These are phyloP conservation scores for Tangara arthus DNA, from an alignment of 2,797 vertebrate species.

Conservation along the genomic window DNA sequence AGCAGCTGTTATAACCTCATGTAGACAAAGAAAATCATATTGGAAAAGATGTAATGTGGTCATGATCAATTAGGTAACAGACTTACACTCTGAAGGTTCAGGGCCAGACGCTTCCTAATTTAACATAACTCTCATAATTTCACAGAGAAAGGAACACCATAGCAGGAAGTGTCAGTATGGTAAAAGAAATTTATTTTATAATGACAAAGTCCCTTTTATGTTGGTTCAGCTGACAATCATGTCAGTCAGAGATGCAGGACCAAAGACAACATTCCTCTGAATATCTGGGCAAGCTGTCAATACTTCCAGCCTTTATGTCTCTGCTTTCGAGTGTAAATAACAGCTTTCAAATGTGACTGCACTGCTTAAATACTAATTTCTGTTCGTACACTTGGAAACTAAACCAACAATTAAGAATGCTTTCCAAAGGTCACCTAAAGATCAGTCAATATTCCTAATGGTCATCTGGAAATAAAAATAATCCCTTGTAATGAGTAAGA, in stretches of 20 bases:
- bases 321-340: neutral
- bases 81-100: neutral
- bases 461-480: neutral
- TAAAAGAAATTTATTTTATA: neutral
- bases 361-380: neutral
- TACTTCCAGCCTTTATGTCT: neutral
- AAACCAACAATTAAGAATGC: neutral
- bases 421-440: neutral
- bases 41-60: constrained; percentile 17
- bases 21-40: neutral
- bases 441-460: neutral
- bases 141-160: neutral
- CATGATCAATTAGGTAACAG: constrained; percentile 1
- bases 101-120: neutral
- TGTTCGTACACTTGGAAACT: neutral
- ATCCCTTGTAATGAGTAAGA: neutral
- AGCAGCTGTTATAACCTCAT: neutral
- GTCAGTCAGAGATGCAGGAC: neutral
- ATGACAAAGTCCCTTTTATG: neutral
- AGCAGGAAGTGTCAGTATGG: neutral
- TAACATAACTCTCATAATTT: neutral
- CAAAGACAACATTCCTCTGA: neutral
- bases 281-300: neutral
- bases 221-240: neutral
- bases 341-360: neutral